Base-by-base conservation (phyloP, 2,888 invertebrate species). In the Aricia artaxerxes region DNA sequence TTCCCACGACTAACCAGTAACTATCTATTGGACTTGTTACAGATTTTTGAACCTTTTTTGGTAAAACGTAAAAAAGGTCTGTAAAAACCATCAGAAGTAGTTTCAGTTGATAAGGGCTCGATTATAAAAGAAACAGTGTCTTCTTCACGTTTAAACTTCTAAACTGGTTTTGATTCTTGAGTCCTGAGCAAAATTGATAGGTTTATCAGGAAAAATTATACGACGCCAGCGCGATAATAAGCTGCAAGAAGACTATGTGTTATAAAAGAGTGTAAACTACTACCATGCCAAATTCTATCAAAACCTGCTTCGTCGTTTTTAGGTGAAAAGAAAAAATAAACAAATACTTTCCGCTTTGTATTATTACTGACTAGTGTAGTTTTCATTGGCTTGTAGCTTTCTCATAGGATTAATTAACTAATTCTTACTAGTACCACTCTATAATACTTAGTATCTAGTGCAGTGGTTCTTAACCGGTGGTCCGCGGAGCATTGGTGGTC, bases 1-100 rank as follows among this genome's bases (percentile, higher is more conserved):
- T 76, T 76, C 76, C 76, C 76, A 76, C 57, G 76, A 31, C 57
- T 76, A 57, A 53, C 31, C 44, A 44, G 44, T 44, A 31, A 53
- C 53, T 57, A 35, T 31, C 76, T 57, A 76, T 53, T 76, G 76
- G 35, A 57, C 76, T 53, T 9, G 31, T 44, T 73, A 44, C n/a
- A 49, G 13, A 75, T 31, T 53, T 5, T 38, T 13, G 35, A n/a
- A 24, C 61, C 0, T 61, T 61, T 61, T 61, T 61, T 2, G 57
- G 53, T 57, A 16, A 16, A 57, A 57, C 0, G 13, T 13, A 53
- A 53, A 53, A 53, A 13, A 53, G 53, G 1, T 53, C 53, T 13
- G 13, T 53, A 11, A 11, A 13, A 57, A 57, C 13, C 57, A 11
- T 53, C 1, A 53, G 13, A 13, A 57, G 1, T 57, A 49, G 49